phyloP scores from a whole-genome alignment of 2,797 vertebrate genomes.

The Gymnothorax javanicus region DNA sequence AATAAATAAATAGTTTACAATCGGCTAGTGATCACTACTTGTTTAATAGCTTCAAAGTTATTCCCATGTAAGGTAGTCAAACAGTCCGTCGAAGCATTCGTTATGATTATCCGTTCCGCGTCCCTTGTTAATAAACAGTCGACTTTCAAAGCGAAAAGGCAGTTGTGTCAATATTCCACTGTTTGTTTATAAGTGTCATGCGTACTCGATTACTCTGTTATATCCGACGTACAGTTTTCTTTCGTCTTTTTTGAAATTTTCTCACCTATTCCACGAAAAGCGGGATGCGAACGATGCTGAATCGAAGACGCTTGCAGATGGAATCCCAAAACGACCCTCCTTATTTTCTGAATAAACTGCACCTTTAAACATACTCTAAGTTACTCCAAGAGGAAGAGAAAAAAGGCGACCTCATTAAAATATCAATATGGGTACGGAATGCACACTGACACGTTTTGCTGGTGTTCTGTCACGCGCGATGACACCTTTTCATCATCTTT shows the following conservation, averaged over 20 bases:
- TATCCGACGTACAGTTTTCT: not conserved
- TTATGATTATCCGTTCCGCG: not conserved
- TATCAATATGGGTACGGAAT: not conserved
- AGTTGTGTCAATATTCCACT: conserved; percentile 18
- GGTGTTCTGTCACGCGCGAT: not conserved
- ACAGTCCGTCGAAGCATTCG: conserved; percentile 24
- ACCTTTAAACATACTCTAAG: not conserved
- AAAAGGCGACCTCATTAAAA: conserved; percentile 9
- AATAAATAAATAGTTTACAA: not conserved
- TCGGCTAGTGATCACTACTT: not conserved
- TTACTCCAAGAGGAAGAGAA: not conserved
- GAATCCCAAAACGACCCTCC: not conserved
- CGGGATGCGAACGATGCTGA: not conserved
- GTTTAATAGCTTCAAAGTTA: conserved; percentile 8
- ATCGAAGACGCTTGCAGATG: not conserved
- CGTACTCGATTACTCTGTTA: not conserved
- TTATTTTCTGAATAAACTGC: not conserved
- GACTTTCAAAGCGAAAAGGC: conserved; percentile 35
- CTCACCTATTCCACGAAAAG: not conserved
- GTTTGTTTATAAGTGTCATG: not conserved
- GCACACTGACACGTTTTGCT: not conserved
- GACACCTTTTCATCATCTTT: not conserved
- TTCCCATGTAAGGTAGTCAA: conserved; percentile 20
- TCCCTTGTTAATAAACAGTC: conserved; percentile 35
- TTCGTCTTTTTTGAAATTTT: not conserved